Evolutionary conservation across 2,888 invertebrate genomes (phyloP).

Genomic region (Cosmia pyralina): DNA sequence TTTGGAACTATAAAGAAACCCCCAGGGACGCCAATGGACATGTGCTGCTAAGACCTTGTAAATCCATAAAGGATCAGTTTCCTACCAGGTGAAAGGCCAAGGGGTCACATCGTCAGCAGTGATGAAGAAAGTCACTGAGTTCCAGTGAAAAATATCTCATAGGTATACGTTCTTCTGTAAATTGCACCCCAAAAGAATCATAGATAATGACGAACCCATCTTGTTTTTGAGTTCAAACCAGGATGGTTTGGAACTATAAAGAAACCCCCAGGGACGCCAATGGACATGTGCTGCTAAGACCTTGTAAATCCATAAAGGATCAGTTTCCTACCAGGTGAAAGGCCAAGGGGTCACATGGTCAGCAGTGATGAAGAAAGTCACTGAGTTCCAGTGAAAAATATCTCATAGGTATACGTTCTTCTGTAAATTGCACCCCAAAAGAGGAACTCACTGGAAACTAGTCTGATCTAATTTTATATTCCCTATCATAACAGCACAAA

Average conservation of each 20-base stretch:
- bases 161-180: no score
- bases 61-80: no score
- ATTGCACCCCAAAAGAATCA: no score
- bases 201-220: not conserved
- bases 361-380: not conserved
- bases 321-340: not conserved
- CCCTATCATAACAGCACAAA: conserved; percentile 1
- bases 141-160: no score
- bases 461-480: conserved; percentile 12
- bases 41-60: no score
- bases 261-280: not conserved
- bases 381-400: not conserved
- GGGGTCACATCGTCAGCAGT: no score
- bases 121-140: no score
- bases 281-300: not conserved
- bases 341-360: not conserved
- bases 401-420: no score
- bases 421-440: not conserved
- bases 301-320: not conserved
- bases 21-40: no score
- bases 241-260: not conserved
- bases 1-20: no score
- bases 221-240: not conserved
- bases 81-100: no score
- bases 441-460: not conserved